phyloP scores from a whole-genome alignment of 2,888 invertebrate genomes.

The Thumatha senex region DNA sequence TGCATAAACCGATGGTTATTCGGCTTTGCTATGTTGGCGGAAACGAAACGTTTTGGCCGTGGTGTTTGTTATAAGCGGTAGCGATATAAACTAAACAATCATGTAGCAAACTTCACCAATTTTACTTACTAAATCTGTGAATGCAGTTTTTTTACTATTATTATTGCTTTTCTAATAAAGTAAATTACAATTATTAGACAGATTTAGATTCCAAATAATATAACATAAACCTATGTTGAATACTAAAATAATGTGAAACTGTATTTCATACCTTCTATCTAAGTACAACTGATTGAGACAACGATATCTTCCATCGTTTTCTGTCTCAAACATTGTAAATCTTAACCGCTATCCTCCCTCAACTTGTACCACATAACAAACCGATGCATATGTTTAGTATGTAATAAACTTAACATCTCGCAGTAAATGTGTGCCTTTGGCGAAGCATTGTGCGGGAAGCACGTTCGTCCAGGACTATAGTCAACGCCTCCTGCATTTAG shows the following conservation, averaged over 20 bases:
- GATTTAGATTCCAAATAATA: no score
- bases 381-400: conserved; percentile 44
- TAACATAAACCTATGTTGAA: no score
- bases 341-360: background rate
- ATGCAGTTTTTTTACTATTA: background rate
- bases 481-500: conserved; percentile 38
- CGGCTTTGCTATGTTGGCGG: conserved; percentile 57
- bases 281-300: no score
- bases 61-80: conserved; percentile 23
- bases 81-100: background rate
- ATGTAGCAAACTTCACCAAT: no score
- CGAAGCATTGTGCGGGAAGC: conserved; percentile 57
- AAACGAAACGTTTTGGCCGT: conserved; percentile 50
- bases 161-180: background rate
- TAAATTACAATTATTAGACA: no score
- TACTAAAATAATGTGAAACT: no score
- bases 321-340: background rate
- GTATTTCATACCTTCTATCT: no score
- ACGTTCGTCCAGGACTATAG: conserved; percentile 24
- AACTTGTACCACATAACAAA: conserved; percentile 11
- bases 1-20: conserved; percentile 69
- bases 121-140: no score
- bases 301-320: no score
- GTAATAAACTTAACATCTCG: conserved; percentile 67
- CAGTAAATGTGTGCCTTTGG: conserved; percentile 53